Conservation (phyloP, 1,140 invertebrate species). For the Euwallacea similis region DNA sequence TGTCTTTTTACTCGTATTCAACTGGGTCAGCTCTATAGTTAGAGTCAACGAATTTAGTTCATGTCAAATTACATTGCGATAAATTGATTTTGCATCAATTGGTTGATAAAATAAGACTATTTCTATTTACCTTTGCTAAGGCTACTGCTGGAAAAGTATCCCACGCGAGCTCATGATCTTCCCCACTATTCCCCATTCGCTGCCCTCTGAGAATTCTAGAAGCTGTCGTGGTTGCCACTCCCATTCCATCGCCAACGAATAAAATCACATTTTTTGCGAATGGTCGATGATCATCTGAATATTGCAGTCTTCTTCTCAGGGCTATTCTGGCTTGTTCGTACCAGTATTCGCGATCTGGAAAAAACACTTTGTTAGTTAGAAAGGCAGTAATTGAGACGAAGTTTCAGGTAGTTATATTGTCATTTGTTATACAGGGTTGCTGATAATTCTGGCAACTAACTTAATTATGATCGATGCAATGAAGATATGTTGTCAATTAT, state of each 20-base stretch:
- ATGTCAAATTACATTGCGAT: too few species aligned
- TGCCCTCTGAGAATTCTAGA: slow-evolving; percentile 63
- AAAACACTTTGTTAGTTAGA: not conserved
- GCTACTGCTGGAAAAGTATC: slow-evolving; percentile 69
- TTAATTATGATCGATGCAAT: too few species aligned
- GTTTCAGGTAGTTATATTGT: too few species aligned
- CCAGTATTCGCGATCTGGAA: slow-evolving; percentile 56
- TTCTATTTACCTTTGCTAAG: slow-evolving; percentile 62
- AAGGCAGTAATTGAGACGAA: not conserved
- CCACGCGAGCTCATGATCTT: slow-evolving; percentile 66
- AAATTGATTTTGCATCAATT: too few species aligned
- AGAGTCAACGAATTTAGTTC: too few species aligned
- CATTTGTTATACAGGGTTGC: too few species aligned
- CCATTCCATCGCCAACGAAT: slow-evolving; percentile 77
- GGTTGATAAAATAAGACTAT: too few species aligned
- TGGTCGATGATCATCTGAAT: slow-evolving; percentile 58
- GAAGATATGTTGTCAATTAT: too few species aligned
- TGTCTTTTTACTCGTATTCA: too few species aligned
- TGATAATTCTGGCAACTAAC: too few species aligned
- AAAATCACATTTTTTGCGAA: slow-evolving; percentile 60
- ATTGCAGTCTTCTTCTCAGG: slow-evolving; percentile 62
- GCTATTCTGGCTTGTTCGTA: slow-evolving; percentile 67
- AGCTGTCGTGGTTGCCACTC: slow-evolving; percentile 70
- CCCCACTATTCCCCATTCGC: slow-evolving; percentile 56
- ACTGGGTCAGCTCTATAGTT: too few species aligned